Percentiles rank a stretch among this genome's conserved stretches.
Evolutionary conservation across 2,888 invertebrate genomes (phyloP).

Genomic region (Epicampocera succincta): DNA sequence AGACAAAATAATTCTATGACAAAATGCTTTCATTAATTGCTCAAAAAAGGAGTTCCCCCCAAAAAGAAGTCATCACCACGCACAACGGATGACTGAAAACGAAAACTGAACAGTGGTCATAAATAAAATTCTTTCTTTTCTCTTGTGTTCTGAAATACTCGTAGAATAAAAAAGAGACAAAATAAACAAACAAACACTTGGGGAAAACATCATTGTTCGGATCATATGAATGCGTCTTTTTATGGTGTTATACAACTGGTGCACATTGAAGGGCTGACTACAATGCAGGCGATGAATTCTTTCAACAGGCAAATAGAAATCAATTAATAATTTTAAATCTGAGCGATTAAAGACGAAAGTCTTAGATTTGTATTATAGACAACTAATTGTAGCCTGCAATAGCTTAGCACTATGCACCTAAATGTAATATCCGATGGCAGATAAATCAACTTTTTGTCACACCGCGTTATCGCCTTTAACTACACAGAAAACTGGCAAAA

Average conservation of each 20-base stretch:
- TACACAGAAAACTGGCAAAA: too few relatives aligned
- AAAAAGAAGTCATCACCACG: background rate
- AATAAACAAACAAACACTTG: conserved; percentile 17
- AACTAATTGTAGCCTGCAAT: too few relatives aligned
- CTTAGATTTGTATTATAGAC: too few relatives aligned
- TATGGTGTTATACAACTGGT: conserved; percentile 19
- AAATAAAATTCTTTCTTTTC: conserved; percentile 19
- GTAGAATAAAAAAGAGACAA: conserved; percentile 41
- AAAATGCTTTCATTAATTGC: conserved; percentile 31
- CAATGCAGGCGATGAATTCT: conserved; percentile 24
- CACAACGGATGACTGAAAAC: conserved; percentile 13
- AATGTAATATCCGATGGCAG: too few relatives aligned
- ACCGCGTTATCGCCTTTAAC: too few relatives aligned
- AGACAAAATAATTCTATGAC: conserved; percentile 4
- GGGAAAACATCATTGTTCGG: conserved; percentile 14
- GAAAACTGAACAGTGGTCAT: conserved; percentile 6
- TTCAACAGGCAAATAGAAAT: background rate
- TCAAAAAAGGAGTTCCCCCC: conserved; percentile 38
- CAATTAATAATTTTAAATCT: too few relatives aligned
- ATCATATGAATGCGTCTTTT: conserved; percentile 14
- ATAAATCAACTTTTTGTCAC: too few relatives aligned
- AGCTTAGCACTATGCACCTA: too few relatives aligned
- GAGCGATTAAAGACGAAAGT: too few relatives aligned
- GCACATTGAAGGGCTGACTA: background rate
- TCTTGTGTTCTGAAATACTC: conserved; percentile 1